Evolutionary conservation across 2,888 invertebrate genomes (phyloP).

Genomic region (Pecten maximus): DNA sequence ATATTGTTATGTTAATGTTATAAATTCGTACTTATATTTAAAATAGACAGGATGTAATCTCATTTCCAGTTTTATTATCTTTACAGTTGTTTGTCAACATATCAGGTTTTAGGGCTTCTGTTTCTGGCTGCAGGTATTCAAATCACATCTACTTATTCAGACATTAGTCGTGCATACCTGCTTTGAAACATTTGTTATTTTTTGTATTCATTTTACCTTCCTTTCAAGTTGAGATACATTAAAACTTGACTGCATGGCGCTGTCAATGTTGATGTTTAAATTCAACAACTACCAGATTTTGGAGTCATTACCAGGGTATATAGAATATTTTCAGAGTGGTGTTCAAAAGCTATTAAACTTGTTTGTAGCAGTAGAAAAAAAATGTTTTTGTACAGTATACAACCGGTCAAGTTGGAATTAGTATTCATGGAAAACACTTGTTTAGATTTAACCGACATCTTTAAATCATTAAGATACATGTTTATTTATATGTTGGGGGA

Average conservation of each 20-base stretch:
- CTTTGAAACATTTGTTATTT: not conserved
- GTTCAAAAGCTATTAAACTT: too few species aligned
- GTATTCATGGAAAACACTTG: not conserved
- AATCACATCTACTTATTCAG: too few species aligned
- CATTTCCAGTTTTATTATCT: not conserved
- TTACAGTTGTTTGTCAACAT: constrained; percentile 13
- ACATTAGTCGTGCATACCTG: not conserved
- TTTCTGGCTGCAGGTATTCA: not conserved
- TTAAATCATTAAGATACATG: too few species aligned
- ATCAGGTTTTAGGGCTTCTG: not conserved
- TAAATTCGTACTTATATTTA: too few species aligned
- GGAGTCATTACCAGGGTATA: too few species aligned
- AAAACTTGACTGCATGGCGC: not conserved
- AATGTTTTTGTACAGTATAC: not conserved
- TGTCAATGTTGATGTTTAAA: not conserved
- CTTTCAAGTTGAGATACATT: not conserved
- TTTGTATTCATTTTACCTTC: not conserved
- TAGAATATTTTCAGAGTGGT: too few species aligned
- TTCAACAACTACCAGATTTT: too few species aligned
- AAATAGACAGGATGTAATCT: not conserved
- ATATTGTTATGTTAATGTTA: too few species aligned
- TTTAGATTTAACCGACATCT: not conserved
- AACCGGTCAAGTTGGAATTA: not conserved
- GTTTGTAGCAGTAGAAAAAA: too few species aligned
- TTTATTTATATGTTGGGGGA: too few species aligned